A percentile compares a stretch with the other conserved stretches of the same genome.
phyloP scores from a whole-genome alignment of 2,113 vertebrate genomes.

The Pterophyllum scalare region DNA sequence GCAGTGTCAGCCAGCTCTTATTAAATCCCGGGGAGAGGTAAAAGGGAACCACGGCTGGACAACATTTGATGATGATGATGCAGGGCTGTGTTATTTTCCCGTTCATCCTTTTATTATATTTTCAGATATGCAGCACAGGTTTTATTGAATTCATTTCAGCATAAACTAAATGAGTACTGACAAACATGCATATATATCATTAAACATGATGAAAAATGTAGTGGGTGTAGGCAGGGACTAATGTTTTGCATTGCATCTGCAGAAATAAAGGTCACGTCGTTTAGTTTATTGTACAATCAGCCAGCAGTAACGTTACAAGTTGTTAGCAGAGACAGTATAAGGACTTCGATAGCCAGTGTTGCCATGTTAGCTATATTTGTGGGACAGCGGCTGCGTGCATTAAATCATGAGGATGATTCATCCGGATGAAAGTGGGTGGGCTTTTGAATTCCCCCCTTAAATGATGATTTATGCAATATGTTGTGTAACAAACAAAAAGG shows the following conservation, averaged over 20 bases:
- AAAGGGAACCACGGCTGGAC: background rate
- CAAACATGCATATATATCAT: background rate
- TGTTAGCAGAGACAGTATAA: constrained; percentile 19
- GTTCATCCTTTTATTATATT: background rate
- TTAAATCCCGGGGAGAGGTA: background rate
- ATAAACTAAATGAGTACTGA: background rate
- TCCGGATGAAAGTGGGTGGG: constrained; percentile 40
- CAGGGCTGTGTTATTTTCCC: background rate
- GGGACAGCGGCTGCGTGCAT: constrained; percentile 5
- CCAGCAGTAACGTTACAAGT: constrained; percentile 6
- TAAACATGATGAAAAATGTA: background rate
- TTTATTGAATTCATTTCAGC: constrained; percentile 1
- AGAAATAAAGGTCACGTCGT: background rate
- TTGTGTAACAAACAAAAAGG: background rate
- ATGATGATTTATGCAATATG: constrained; percentile 16
- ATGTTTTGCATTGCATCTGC: background rate
- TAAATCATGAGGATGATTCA: constrained; percentile 29
- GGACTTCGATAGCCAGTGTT: constrained; percentile 2
- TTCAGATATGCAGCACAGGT: background rate
- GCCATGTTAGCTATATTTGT: background rate
- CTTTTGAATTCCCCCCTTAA: background rate
- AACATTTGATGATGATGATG: constrained; percentile 6
- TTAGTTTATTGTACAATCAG: constrained; percentile 1
- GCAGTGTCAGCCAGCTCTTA: constrained; percentile 21
- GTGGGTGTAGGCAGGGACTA: background rate